These are phyloP conservation scores for Rhabdomys dilectus DNA, from an alignment of 2,113 vertebrate species.

Conservation along the genomic window DNA sequence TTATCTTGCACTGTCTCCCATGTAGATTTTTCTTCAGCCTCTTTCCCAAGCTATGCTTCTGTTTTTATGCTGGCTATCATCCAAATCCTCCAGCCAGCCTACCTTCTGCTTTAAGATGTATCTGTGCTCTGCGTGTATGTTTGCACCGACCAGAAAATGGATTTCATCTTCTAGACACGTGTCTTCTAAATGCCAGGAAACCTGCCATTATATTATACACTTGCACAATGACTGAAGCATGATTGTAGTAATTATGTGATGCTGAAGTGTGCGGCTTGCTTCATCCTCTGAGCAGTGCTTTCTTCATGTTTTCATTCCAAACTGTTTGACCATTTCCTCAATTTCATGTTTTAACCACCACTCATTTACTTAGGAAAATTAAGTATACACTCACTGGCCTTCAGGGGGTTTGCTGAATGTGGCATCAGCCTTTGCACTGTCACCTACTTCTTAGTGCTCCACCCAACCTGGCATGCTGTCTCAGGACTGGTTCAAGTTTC, in stretches of 20 bases:
- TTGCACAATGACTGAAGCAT: not conserved
- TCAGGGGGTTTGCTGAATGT: not conserved
- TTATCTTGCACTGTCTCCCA: not conserved
- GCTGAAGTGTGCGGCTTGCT: not conserved
- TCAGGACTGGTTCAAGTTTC: conserved; percentile 22
- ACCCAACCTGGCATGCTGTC: not conserved
- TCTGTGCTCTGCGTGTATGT: not conserved
- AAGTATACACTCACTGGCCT: not conserved
- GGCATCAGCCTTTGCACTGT: not conserved
- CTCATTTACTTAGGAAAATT: not conserved
- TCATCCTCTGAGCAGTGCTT: not conserved
- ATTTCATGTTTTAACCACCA: not conserved
- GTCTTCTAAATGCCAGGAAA: not conserved
- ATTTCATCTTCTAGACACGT: not conserved
- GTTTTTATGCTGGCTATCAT: not conserved
- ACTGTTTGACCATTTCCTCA: not conserved
- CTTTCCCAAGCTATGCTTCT: conserved; percentile 7
- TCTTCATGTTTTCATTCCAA: not conserved
- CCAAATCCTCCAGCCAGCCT: not conserved
- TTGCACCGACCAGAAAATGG: conserved; percentile 6
- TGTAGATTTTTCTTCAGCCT: not conserved
- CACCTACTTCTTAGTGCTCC: not conserved
- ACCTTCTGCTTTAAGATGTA: not conserved
- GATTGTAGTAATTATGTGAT: not conserved
- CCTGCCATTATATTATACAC: not conserved